A percentile compares a stretch with the other conserved stretches of the same genome.
phyloP scores from a whole-genome alignment of 2,888 invertebrate species.

The Spialia ferax region DNA sequence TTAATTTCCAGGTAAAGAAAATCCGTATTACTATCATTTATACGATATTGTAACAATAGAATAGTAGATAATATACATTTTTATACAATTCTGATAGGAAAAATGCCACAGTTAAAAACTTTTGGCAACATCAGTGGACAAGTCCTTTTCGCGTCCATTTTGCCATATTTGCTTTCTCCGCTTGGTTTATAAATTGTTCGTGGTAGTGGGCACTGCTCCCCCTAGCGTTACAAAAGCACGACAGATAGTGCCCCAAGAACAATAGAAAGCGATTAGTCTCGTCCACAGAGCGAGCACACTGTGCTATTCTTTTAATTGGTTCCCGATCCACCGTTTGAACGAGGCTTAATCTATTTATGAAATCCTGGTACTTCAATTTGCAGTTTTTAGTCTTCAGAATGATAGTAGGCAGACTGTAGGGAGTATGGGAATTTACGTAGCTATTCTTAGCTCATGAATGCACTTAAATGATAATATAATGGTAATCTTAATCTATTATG shows the following conservation, averaged over 20 bases:
- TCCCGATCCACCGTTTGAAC: constrained; percentile 56
- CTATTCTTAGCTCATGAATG: background rate
- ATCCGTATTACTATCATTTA: too few species aligned
- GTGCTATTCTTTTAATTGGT: constrained; percentile 75
- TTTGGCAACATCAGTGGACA: constrained; percentile 4
- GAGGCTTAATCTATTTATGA: constrained; percentile 34
- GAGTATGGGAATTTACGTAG: too few species aligned
- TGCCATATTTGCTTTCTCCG: constrained; percentile 57
- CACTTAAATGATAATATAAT: too few species aligned
- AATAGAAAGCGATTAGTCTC: constrained; percentile 76
- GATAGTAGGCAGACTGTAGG: too few species aligned
- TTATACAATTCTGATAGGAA: too few species aligned
- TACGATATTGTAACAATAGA: too few species aligned
- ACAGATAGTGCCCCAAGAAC: constrained; percentile 77
- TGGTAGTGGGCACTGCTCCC: constrained; percentile 67
- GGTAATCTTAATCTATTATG: too few species aligned
- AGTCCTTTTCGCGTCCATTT: constrained; percentile 23
- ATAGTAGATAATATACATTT: too few species aligned
- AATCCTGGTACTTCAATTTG: constrained; percentile 19
- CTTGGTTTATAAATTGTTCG: constrained; percentile 75
- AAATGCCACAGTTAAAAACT: background rate
- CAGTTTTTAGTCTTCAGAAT: background rate
- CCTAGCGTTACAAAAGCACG: constrained; percentile 65
- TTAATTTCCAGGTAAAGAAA: too few species aligned
- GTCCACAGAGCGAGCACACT: constrained; percentile 58